A percentile compares a stretch with the other conserved stretches of the same genome.
Conservation (phyloP, 2,113 vertebrate genomes). For the Hippocampus mohnikei region DNA sequence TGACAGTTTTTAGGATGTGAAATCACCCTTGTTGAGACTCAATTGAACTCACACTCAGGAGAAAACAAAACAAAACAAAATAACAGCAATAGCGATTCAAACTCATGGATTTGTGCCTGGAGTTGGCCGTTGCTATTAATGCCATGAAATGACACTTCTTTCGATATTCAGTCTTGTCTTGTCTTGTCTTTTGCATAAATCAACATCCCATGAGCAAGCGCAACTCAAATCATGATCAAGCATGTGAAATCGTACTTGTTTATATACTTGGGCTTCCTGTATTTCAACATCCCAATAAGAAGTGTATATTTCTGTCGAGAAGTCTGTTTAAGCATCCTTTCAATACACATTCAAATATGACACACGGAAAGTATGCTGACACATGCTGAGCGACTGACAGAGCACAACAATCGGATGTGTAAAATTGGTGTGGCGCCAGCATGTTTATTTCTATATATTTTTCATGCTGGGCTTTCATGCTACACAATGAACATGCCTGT, state of each 20-base stretch:
- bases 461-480: too few species aligned
- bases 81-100: too few species aligned
- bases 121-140: too few species aligned
- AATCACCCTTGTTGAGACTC: background rate
- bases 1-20: background rate
- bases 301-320: background rate
- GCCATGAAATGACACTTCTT: too few species aligned
- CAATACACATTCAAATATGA: slow-evolving; percentile 12
- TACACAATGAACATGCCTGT: slow-evolving; percentile 64
- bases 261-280: background rate
- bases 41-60: too few species aligned
- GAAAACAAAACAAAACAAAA: too few species aligned
- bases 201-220: too few species aligned
- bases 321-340: background rate
- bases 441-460: slow-evolving; percentile 58
- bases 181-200: too few species aligned
- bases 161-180: too few species aligned
- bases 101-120: too few species aligned
- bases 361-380: background rate
- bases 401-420: slow-evolving; percentile 61
- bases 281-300: background rate
- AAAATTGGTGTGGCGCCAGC: slow-evolving; percentile 63
- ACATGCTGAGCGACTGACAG: slow-evolving; percentile 3
- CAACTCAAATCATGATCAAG: too few species aligned
- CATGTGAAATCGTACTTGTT: too few species aligned